Base-by-base conservation (phyloP, 2,888 invertebrate species). In the Orthonevra nobilis region DNA sequence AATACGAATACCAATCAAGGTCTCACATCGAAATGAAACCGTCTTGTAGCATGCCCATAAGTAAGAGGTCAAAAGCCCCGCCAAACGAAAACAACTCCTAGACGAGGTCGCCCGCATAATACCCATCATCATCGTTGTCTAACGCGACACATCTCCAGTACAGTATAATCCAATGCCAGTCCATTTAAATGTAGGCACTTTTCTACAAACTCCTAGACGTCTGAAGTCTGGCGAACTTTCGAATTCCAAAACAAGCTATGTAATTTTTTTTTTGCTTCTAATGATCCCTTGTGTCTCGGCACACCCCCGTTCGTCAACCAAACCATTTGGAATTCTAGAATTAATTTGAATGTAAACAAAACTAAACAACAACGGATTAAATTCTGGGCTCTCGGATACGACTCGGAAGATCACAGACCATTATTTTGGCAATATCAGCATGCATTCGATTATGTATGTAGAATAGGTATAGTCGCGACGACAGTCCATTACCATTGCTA, bases 371-470 rank as follows among this genome's bases (percentile, higher is more conserved):
- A 23, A 12, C 38, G 20, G 30, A 44, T 52, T 10, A 3, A 28
- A 50, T 32, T 1, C 15, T 36, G 10, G 7, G 2, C 14, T 38
- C n/a, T n/a, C 12, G 10, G 12, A 42, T 23, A n/a, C n/a, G n/a
- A n/a, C n/a, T n/a, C n/a, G 30, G 6, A 19, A 9, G 34, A 61
- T 48, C 48, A 40, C 14, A 46, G 28, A 48, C 10, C 5, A 4
- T 23, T 54, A 34, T 63, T 75, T 69, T 38, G 38, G 52, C 52
- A 46, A 50, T 60, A 54, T 48, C 34, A 48, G 54, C 61, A 68
- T 75, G 48, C 61, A 56, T 75, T 56, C 10, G 20, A 69, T 75
- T 69, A 75, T 63, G 63, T 63, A 75, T 75, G 74, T 56, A 42
- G 75, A 69, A 61, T 63, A 69, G 56, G 34, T 32, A 14, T 44